Percentiles rank a stretch among this genome's conserved stretches.
These are phyloP conservation scores for Antechinus stuartii DNA, from an alignment of 2,113 vertebrate genomes.

Conservation along the genomic window DNA sequence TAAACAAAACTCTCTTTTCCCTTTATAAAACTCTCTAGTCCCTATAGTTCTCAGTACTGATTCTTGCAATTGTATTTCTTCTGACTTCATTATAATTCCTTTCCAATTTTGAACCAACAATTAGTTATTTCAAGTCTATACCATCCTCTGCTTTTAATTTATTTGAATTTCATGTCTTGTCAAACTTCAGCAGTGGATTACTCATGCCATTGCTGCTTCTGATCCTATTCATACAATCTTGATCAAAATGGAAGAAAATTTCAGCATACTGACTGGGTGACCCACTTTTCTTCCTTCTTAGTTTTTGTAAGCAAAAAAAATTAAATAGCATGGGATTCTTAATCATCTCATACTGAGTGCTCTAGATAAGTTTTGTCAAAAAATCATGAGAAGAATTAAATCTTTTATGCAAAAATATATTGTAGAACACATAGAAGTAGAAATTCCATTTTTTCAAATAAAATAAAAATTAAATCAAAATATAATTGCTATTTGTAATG, in stretches of 20 bases:
- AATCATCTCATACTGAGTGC: background rate
- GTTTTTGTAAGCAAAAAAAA: background rate
- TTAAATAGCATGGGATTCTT: background rate
- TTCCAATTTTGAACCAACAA: background rate
- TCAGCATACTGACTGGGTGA: background rate
- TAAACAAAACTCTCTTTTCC: background rate
- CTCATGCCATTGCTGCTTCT: background rate
- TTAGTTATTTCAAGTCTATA: background rate
- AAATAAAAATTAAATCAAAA: background rate
- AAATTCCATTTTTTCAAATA: background rate
- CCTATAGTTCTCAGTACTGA: background rate
- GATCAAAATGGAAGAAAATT: background rate
- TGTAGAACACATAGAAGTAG: background rate
- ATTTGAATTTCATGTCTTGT: background rate
- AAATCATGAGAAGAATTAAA: background rate
- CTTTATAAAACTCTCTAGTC: background rate
- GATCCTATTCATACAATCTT: background rate
- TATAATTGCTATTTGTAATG: background rate
- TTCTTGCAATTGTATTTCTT: background rate
- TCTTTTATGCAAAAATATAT: background rate
- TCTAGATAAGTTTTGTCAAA: background rate
- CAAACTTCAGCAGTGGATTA: background rate
- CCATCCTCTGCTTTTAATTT: background rate
- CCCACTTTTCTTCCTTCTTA: background rate
- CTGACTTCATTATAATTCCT: background rate